Evolutionary conservation across 2,888 invertebrate species (phyloP), one percentile per base, ranked within the genome.

Genomic region (Acholoe squamosa): DNA sequence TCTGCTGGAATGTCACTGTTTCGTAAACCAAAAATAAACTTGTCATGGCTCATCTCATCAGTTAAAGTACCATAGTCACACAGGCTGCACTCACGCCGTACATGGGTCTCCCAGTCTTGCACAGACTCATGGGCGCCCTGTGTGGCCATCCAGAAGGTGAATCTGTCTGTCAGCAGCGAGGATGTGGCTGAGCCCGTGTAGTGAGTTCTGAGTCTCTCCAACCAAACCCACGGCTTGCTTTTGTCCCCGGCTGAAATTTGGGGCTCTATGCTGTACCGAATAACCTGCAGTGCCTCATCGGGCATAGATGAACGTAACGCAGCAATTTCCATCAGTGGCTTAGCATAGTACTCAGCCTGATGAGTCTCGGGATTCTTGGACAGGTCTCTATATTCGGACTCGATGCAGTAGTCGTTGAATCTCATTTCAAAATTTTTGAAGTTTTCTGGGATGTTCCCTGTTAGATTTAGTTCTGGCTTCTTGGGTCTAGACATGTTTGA

Each of bases 251-350:
- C 51, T 22, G 84, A 10, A 12, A 84, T 84, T 22, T 84, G 84
- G 12, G 84, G 84, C 28, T 84, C 84, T 22, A 84, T 51, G 14
- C 33, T 84, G 33, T 84, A 84, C 51, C 84, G 84, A 3, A 43
- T 84, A 10, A 84, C 84, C 52, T 84, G 84, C 34, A 84, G 84
- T 22, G 84, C 52, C 43, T 84, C 84, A 84, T 84, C 84, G 0
- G 84, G 84, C 84, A 84, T 52, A 3, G 84, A 28, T 5, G 84
- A 84, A 43, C 84, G 19, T 0, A 84, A 43, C 33, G 84, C 84
- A 1, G 84, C 33, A n/a, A 84, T 43, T 19, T 84, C 84, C 33
- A 84, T 43, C 19, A 84, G 84, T n/a, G 84, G 84, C 33, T 84
- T 84, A 0, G 25, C 33, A 43, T 84, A 43, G 22, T 84, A 28